phyloP scores from a whole-genome alignment of 2,888 invertebrate genomes.

The Pelosia muscerda region DNA sequence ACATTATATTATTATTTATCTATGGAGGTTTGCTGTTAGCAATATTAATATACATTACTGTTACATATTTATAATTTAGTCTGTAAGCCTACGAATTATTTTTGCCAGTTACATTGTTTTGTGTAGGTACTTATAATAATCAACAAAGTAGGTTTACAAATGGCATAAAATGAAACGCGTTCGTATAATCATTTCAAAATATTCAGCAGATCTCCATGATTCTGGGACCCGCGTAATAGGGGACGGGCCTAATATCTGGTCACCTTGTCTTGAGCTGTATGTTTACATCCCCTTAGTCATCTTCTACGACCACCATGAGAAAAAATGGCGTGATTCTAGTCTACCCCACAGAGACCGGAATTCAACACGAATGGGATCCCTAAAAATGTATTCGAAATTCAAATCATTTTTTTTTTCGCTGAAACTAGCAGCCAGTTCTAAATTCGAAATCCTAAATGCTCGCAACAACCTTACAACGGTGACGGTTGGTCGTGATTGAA shows the following conservation, averaged over 20 bases:
- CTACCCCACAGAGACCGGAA: too few relatives aligned
- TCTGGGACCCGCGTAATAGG: too few relatives aligned
- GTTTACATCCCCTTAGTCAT: too few relatives aligned
- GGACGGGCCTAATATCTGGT: too few relatives aligned
- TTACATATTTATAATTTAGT: too few relatives aligned
- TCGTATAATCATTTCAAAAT: conserved; percentile 15
- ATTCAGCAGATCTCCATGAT: background rate
- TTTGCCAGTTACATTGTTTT: conserved; percentile 29
- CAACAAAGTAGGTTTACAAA: conserved; percentile 45
- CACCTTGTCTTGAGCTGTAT: too few relatives aligned
- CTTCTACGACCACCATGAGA: background rate
- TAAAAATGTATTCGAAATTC: background rate
- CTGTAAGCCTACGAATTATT: too few relatives aligned
- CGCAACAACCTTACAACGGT: conserved; percentile 14
- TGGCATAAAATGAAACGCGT: conserved; percentile 36
- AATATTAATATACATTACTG: too few relatives aligned
- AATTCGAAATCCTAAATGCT: conserved; percentile 18
- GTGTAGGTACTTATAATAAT: conserved; percentile 26
- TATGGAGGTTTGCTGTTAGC: too few relatives aligned
- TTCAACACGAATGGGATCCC: background rate
- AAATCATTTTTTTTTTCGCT: background rate
- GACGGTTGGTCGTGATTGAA: conserved; percentile 65
- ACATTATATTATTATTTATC: too few relatives aligned
- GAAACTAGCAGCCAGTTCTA: conserved; percentile 1
- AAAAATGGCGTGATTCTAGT: background rate